Evolutionary conservation across 2,797 vertebrate species (phyloP).

Genomic region (Babyrousa celebensis): DNA sequence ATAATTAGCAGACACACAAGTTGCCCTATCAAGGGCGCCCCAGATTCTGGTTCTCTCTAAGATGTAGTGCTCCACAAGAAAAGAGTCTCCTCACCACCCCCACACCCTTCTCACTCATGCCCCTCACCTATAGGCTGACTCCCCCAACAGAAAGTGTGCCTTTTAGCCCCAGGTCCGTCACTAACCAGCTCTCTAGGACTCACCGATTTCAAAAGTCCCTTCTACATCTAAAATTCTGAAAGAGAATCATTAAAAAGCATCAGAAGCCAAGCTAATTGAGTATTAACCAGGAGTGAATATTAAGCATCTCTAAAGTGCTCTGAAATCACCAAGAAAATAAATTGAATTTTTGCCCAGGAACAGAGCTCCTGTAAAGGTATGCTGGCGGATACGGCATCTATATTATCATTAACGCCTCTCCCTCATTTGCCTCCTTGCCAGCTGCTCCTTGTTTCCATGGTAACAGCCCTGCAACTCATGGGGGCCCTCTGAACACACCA

Average conservation of each 20-base stretch:
- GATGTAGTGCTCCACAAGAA: neutral
- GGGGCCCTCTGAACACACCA: slow-evolving; percentile 1
- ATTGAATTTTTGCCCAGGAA: neutral
- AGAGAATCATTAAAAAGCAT: slow-evolving; percentile 49
- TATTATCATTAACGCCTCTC: slow-evolving; percentile 56
- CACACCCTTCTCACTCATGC: neutral
- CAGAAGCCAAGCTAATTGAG: slow-evolving; percentile 22
- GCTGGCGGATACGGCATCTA: neutral
- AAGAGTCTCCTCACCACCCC: neutral
- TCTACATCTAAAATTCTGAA: slow-evolving; percentile 66
- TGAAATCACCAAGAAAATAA: slow-evolving; percentile 61
- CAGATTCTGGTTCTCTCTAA: neutral
- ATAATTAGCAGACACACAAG: neutral
- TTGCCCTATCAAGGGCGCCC: neutral
- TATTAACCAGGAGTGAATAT: slow-evolving; percentile 57
- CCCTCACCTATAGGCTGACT: neutral
- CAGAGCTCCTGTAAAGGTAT: slow-evolving; percentile 9
- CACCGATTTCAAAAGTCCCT: slow-evolving; percentile 42
- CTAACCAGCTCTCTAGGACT: neutral
- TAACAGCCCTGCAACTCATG: slow-evolving; percentile 74
- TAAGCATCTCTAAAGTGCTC: slow-evolving; percentile 43
- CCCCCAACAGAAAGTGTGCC: neutral
- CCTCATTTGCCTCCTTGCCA: slow-evolving; percentile 56
- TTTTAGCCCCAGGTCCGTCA: neutral
- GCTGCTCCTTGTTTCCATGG: slow-evolving; percentile 72